Evolutionary conservation across 2,797 vertebrate genomes (phyloP), one percentile per base, ranked within the genome.

Genomic region (Argentina silus): DNA sequence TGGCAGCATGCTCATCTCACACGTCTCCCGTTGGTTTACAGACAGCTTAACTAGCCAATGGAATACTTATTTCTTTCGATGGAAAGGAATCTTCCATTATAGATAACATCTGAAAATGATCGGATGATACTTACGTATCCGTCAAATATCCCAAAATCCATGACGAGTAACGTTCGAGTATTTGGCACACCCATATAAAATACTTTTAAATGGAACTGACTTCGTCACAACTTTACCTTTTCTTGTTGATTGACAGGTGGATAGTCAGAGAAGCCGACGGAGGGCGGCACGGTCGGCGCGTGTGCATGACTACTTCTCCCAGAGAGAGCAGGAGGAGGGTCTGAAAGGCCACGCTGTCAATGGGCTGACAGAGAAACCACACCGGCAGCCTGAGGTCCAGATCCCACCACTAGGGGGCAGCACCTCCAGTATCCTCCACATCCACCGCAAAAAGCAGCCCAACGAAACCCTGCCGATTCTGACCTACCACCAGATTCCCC

Each of bases 401-500:
- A n/a, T 48, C 50, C 23, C 83, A 66, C 23, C 73, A 15, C 21
- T 9, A 0, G 64, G 75, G 85, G 45, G 19, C 6, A 73, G 74
- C 74, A 66, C 83, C 47, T 59, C 82, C 61, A 57, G 70, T 74
- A 11, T 73, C 21, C 70, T 79, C 67, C 72, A 78, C 45, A 71
- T 75, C 68, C 70, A 36, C 12, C 80, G 66, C 36, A 83, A 79
- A 74, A 88, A 77, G 48, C 82, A 68, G 27, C 4, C 67, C 10
- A 81, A 12, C 0, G 77, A 85, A 65, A 81, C 70, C 36, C 79
- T 77, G 2, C 84, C 76, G 48, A 79, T 90, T 44, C 87, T 90
- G 74, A 92, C 82, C 15, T 90, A 92, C 77, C 90, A 93, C 67
- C 89, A 92, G 78, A 93, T 92, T 69, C 92, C 92, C 56, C 83